These are phyloP conservation scores for Agrotis segetum DNA, from an alignment of 2,888 invertebrate species.

Conservation along the genomic window DNA sequence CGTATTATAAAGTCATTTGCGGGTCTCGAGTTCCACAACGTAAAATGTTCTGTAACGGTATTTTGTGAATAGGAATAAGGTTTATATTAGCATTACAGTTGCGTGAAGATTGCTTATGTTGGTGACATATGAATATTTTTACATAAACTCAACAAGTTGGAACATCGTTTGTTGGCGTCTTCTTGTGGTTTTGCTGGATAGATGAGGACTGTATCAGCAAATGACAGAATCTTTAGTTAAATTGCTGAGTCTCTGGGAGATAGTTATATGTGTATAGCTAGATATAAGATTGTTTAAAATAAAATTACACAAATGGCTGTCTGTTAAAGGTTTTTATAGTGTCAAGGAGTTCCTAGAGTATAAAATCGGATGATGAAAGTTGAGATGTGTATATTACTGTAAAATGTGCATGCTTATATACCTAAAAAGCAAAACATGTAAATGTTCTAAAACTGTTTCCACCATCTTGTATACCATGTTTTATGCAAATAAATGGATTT, in stretches of 20 bases:
- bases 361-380: no score
- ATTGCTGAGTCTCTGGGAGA: background rate
- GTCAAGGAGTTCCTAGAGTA: no score
- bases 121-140: slow-evolving; percentile 60
- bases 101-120: slow-evolving; percentile 55
- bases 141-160: slow-evolving; percentile 46
- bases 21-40: slow-evolving; percentile 68
- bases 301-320: no score
- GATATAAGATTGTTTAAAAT: no score
- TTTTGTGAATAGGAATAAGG: slow-evolving; percentile 71
- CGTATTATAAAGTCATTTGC: slow-evolving; percentile 81
- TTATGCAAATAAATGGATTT: no score
- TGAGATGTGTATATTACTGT: no score
- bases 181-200: slow-evolving; percentile 4
- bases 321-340: no score
- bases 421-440: no score
- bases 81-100: slow-evolving; percentile 66
- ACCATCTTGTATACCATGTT: no score
- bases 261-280: no score
- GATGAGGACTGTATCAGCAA: background rate
- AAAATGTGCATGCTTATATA: no score
- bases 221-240: background rate
- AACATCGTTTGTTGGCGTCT: slow-evolving; percentile 9
- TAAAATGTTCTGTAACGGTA: slow-evolving; percentile 74
- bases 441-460: no score